A percentile compares a stretch with the other conserved stretches of the same genome.
These are phyloP conservation scores for Rousettus madagascariensis DNA, from an alignment of 2,797 vertebrate species.

Conservation along the genomic window DNA sequence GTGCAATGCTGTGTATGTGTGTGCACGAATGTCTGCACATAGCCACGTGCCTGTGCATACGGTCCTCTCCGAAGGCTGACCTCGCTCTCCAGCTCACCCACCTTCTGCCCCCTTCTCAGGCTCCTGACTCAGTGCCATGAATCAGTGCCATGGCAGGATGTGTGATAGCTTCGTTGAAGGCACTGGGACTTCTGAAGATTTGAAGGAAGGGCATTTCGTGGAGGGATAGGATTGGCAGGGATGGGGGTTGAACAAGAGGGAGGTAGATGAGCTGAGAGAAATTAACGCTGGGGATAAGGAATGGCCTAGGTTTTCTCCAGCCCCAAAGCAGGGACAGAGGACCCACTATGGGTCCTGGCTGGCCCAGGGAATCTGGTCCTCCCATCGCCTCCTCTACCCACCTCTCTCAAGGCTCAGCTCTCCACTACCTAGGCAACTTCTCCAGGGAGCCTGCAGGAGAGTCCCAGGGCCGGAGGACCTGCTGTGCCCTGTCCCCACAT, in stretches of 20 bases:
- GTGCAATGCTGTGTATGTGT: not conserved
- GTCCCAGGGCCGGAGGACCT: fast-evolving
- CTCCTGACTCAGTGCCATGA: not conserved
- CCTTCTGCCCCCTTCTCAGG: not conserved
- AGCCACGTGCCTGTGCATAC: fast-evolving
- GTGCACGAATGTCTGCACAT: not conserved
- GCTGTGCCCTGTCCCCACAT: not conserved
- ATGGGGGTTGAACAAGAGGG: not conserved
- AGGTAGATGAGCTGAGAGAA: not conserved
- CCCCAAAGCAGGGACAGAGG: not conserved
- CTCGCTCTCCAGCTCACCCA: not conserved
- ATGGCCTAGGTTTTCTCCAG: not conserved
- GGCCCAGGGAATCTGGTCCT: not conserved
- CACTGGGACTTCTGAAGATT: not conserved
- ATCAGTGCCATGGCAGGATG: not conserved
- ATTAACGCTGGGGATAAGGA: not conserved
- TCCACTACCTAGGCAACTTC: too few species aligned
- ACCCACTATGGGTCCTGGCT: too few species aligned
- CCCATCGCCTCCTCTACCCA: not conserved
- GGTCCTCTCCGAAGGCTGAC: not conserved
- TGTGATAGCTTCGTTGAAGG: not conserved
- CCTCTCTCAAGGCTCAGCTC: not conserved
- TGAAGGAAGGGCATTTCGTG: not conserved
- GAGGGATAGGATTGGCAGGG: not conserved
- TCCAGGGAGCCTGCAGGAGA: not conserved